Evolutionary conservation across 2,113 vertebrate genomes (phyloP).

Genomic region (Channa argus): DNA sequence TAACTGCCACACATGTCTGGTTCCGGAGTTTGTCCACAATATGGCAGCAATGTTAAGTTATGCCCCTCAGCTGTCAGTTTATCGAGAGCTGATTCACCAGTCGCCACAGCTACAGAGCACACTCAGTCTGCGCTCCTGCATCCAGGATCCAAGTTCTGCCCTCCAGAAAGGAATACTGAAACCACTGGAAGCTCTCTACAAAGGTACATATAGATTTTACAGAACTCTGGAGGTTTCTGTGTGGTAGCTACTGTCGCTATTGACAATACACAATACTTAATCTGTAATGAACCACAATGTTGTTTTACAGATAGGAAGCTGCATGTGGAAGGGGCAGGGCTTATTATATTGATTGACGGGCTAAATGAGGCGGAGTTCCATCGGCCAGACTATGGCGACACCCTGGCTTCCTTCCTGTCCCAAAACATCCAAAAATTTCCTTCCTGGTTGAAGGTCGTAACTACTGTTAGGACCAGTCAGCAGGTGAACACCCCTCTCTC

Average conservation of each 20-base stretch:
- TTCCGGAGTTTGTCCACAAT: slow-evolving; percentile 98
- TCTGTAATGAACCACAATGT: not conserved
- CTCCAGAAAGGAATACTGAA: slow-evolving; percentile 93
- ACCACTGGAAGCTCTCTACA: slow-evolving; percentile 91
- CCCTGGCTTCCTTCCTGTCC: slow-evolving; percentile 94
- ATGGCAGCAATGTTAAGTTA: slow-evolving; percentile 93
- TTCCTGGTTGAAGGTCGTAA: slow-evolving; percentile 95
- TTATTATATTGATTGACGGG: slow-evolving; percentile 96
- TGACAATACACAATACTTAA: too few species aligned
- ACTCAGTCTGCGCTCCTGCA: slow-evolving; percentile 95
- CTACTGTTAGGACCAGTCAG: slow-evolving; percentile 94
- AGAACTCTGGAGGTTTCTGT: too few species aligned
- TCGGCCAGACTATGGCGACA: slow-evolving; percentile 98
- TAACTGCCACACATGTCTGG: slow-evolving; percentile 96
- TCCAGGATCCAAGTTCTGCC: slow-evolving; percentile 93
- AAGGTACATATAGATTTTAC: slow-evolving; percentile 80
- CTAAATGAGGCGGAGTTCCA: slow-evolving; percentile 99
- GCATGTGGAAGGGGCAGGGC: slow-evolving; percentile 91
- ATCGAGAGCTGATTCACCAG: slow-evolving; percentile 91
- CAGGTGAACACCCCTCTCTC: slow-evolving; percentile 84
- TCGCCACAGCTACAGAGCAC: slow-evolving; percentile 94
- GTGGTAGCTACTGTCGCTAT: too few species aligned
- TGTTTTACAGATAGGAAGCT: slow-evolving; percentile 88
- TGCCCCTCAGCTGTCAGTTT: slow-evolving; percentile 91
- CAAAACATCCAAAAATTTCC: slow-evolving; percentile 95